These are phyloP conservation scores for Hippocampus zosterae DNA, from an alignment of 2,113 vertebrate species.

Conservation along the genomic window DNA sequence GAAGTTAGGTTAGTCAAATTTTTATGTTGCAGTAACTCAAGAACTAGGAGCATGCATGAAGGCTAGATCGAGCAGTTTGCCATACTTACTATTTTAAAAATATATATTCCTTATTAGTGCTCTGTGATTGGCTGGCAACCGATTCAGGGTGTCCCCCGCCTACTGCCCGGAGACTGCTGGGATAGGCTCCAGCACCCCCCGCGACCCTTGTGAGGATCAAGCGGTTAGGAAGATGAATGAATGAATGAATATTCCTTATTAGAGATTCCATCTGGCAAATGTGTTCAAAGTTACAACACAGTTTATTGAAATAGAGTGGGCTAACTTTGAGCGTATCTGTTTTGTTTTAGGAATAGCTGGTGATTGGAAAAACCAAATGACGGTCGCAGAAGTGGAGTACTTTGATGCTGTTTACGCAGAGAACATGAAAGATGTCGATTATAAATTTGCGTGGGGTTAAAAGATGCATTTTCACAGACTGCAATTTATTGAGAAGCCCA, in stretches of 20 bases:
- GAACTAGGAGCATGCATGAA: no score
- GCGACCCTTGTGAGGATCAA: no score
- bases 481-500: no score
- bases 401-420: conserved; percentile 66
- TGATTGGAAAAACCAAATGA: conserved; percentile 70
- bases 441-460: conserved; percentile 66
- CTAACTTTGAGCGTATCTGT: background rate
- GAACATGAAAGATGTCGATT: conserved; percentile 61
- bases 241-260: background rate
- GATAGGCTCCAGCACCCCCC: no score
- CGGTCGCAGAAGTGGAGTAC: conserved; percentile 44
- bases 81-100: background rate
- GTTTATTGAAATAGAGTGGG: background rate
- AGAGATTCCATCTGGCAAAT: background rate
- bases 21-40: no score
- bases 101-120: background rate
- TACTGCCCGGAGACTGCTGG: no score
- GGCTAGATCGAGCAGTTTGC: no score
- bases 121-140: no score
- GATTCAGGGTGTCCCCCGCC: no score
- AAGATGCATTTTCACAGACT: background rate
- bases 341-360: conserved; percentile 61
- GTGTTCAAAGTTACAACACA: background rate
- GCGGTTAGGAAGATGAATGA: no score
- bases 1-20: no score